Evolutionary conservation across 2,113 vertebrate genomes (phyloP).

Genomic region (Chrysemys picta): DNA sequence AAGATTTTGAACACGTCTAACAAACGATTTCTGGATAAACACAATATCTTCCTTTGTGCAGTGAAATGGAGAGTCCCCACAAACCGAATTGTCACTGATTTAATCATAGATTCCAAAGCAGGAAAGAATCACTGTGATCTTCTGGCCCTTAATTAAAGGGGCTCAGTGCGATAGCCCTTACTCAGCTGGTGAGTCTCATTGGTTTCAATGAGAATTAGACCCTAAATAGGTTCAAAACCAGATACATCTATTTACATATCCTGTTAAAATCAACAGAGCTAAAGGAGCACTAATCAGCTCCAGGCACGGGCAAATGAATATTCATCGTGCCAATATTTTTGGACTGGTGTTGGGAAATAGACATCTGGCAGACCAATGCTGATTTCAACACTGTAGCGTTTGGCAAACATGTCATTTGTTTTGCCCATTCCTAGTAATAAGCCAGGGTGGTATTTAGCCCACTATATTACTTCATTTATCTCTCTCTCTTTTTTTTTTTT

Average conservation of each 20-base stretch:
- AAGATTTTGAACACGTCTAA: conserved; percentile 20
- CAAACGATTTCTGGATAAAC: conserved; percentile 53
- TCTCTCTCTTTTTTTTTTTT: neutral
- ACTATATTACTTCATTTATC: neutral
- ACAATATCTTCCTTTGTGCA: conserved; percentile 15
- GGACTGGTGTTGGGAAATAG: neutral
- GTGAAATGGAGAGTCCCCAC: neutral
- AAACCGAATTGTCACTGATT: conserved; percentile 26
- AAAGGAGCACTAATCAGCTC: neutral
- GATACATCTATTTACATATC: neutral
- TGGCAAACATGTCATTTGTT: neutral
- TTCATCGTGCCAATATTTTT: fast-evolving
- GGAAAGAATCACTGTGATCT: neutral
- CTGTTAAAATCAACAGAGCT: neutral
- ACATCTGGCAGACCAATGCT: neutral
- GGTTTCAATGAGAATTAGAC: neutral
- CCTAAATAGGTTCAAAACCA: neutral
- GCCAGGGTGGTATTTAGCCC: fast-evolving
- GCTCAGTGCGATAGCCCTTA: neutral
- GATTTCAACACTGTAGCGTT: neutral
- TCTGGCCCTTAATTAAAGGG: neutral
- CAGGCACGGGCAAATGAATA: neutral
- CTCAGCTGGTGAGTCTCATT: neutral
- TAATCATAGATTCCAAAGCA: neutral
- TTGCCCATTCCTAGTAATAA: neutral